Evolutionary conservation across 2,888 invertebrate species (phyloP).

Genomic region (Branchipolynoe longqiensis): DNA sequence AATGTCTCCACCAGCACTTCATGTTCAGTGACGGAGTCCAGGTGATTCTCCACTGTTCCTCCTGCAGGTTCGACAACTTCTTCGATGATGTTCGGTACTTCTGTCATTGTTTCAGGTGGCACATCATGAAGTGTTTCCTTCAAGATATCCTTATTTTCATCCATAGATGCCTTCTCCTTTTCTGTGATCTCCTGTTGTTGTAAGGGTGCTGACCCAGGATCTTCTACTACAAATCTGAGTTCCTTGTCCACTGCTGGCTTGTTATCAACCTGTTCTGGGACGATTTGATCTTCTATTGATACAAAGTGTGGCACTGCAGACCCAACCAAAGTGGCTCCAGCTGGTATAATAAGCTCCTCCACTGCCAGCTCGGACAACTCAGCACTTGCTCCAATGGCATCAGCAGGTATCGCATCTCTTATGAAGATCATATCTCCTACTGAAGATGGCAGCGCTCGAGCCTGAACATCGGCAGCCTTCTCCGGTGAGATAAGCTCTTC

Average conservation of each 20-base stretch:
- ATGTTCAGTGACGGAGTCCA: constrained; percentile 29
- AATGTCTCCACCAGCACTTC: constrained; percentile 23
- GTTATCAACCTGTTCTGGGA: not conserved
- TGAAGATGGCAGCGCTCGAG: not conserved
- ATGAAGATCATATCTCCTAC: constrained; percentile 9
- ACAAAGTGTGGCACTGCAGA: constrained; percentile 25
- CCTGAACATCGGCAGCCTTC: not conserved
- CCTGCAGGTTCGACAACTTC: constrained; percentile 5
- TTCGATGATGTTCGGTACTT: not conserved
- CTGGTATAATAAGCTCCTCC: constrained; percentile 26
- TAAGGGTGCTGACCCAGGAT: not conserved
- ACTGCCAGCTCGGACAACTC: constrained; percentile 9
- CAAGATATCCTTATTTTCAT: constrained; percentile 84
- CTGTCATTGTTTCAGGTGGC: constrained; percentile 33
- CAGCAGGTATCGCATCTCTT: constrained; percentile 22
- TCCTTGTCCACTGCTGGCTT: not conserved
- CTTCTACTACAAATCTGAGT: not conserved
- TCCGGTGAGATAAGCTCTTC: not conserved
- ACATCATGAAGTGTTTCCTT: constrained; percentile 7
- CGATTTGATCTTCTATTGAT: not conserved
- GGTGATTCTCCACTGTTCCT: not conserved
- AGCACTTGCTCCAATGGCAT: constrained; percentile 14
- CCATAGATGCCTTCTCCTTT: constrained; percentile 84
- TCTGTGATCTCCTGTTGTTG: constrained; percentile 51
- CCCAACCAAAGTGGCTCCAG: not conserved